These are phyloP conservation scores for Hyles lineata DNA, from an alignment of 2,888 invertebrate genomes.

Conservation along the genomic window DNA sequence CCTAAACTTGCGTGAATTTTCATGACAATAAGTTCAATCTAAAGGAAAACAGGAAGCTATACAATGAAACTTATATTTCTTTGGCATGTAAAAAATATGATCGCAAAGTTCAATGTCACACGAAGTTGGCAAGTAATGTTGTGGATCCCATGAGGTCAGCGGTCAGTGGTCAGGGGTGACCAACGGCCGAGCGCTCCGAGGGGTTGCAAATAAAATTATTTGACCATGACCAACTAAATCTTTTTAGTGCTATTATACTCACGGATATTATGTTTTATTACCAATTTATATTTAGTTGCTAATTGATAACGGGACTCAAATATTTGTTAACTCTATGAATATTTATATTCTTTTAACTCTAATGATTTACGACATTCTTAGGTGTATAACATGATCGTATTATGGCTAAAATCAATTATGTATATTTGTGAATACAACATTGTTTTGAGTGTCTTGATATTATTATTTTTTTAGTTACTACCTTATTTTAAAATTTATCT, in stretches of 20 bases:
- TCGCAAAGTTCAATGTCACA: conserved; percentile 67
- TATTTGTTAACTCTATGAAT: background rate
- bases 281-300: background rate
- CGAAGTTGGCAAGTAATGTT: conserved; percentile 55
- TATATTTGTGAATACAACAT: too few species aligned
- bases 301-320: background rate
- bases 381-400: too few species aligned
- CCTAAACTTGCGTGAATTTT: background rate
- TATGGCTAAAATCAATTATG: too few species aligned
- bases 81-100: conserved; percentile 21
- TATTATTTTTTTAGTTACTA: too few species aligned
- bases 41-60: background rate
- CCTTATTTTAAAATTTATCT: too few species aligned
- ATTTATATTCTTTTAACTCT: background rate
- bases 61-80: background rate
- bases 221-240: conserved; percentile 50
- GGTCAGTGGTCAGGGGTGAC: conserved; percentile 77
- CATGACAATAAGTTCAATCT: background rate
- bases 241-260: conserved; percentile 16
- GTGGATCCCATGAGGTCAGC: conserved; percentile 74
- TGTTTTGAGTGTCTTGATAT: too few species aligned
- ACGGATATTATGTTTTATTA: conserved; percentile 8
- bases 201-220: conserved; percentile 74
- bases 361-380: too few species aligned
- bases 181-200: conserved; percentile 67